Evolutionary conservation across 2,113 vertebrate species (phyloP).

Genomic region (Procavia capensis): DNA sequence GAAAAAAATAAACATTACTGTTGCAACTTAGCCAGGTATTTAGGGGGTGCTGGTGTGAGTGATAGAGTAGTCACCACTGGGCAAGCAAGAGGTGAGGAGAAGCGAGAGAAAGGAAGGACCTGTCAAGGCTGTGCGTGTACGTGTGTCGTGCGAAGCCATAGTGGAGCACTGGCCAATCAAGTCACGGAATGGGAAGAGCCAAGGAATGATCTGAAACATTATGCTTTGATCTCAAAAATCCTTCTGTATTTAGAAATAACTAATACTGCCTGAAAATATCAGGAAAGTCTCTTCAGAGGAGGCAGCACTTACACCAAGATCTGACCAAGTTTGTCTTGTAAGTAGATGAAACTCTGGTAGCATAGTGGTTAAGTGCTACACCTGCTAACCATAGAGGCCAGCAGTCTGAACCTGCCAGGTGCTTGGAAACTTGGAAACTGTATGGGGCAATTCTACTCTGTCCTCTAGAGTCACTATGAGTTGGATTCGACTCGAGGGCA

Average conservation of each 20-base stretch:
- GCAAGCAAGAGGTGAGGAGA: background rate
- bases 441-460: too few species aligned
- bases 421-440: too few species aligned
- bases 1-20: constrained; percentile 19
- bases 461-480: too few species aligned
- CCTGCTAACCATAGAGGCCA: too few species aligned
- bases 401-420: too few species aligned
- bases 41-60: background rate
- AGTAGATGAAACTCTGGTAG: too few species aligned
- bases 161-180: too few species aligned
- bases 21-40: background rate
- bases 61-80: background rate
- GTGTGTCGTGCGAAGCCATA: background rate
- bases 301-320: background rate
- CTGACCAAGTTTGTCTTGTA: background rate
- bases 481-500: too few species aligned
- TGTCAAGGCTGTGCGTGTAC: background rate
- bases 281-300: background rate
- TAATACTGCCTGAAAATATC: background rate
- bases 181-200: background rate
- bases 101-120: background rate
- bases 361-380: too few species aligned
- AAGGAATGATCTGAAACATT: background rate
- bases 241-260: background rate
- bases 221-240: background rate